Percentiles rank a stretch among this genome's conserved stretches.
These are phyloP conservation scores for pig (Sus scrofa) DNA, from an alignment of 2,113 vertebrate genomes.

Conservation along the genomic window T2T-Sscrofa CM000827.6:42968501-42969000, in stretches of 20 bases:
- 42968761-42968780: not conserved
- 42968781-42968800: not conserved
- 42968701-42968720: rapidly evolving
- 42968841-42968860: not conserved
- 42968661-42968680: not conserved
- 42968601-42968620: not conserved
- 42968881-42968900: not conserved
- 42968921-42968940: slow-evolving; percentile 35
- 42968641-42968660: not conserved
- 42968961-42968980: not conserved
- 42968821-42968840: not conserved
- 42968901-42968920: not conserved
- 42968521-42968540: not conserved
- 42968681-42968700: not conserved
- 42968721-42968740: rapidly evolving
- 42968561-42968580: not conserved
- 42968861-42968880: slow-evolving; percentile 18
- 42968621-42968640: not conserved
- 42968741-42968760: not conserved
- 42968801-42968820: not conserved
- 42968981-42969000: not conserved
- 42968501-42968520: not conserved
- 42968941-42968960: not conserved
- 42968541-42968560: not conserved
- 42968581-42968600: not conserved